Evolutionary conservation across 2,888 invertebrate genomes (phyloP).

Genomic region (Cryptocheilus praepositus): DNA sequence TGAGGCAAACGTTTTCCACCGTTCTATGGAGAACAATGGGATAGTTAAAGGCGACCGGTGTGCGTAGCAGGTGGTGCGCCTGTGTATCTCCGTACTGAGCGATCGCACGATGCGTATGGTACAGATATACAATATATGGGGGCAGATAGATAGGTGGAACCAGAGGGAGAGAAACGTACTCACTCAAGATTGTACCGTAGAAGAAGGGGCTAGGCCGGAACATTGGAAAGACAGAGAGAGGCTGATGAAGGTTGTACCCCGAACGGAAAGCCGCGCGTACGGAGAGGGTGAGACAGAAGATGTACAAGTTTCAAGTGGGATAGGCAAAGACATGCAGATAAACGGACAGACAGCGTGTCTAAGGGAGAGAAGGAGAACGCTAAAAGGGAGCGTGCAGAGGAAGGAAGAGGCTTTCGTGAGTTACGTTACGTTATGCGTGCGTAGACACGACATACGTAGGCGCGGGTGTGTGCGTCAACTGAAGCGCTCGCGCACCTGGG

Average conservation of each 20-base stretch:
- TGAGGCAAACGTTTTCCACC: neutral
- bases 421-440: slow-evolving; percentile 7
- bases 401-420: slow-evolving; percentile 1
- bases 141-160: slow-evolving; percentile 16
- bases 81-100: slow-evolving; percentile 17
- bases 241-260: too few relatives aligned
- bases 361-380: slow-evolving; percentile 1
- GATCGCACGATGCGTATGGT: slow-evolving; percentile 4
- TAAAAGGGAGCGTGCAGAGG: neutral
- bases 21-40: slow-evolving; percentile 10
- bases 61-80: slow-evolving; percentile 61
- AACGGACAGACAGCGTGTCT: neutral
- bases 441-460: slow-evolving; percentile 3
- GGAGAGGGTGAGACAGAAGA: slow-evolving; percentile 2
- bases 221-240: neutral
- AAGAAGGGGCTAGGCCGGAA: neutral
- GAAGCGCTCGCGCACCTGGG: slow-evolving; percentile 8
- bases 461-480: slow-evolving; percentile 12
- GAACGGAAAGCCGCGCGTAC: too few relatives aligned
- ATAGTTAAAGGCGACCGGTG: slow-evolving; percentile 43
- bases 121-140: slow-evolving; percentile 10
- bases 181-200: neutral
- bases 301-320: neutral
- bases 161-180: neutral
- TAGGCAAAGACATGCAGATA: neutral